These are phyloP conservation scores for Bungarus multicinctus DNA, from an alignment of 2,113 vertebrate genomes.

Conservation along the genomic window DNA sequence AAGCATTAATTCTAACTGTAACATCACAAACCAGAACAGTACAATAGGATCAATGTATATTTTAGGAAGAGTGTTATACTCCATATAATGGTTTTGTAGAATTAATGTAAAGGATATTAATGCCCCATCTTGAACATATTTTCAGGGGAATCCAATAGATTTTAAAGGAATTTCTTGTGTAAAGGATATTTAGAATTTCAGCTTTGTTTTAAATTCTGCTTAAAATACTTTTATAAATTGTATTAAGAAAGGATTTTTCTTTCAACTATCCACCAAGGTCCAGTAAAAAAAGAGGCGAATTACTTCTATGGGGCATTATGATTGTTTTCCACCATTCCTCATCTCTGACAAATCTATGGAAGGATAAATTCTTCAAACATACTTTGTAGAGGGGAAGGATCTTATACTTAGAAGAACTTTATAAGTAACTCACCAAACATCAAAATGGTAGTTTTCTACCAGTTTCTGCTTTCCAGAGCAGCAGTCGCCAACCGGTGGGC, in stretches of 20 bases:
- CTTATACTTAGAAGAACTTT: neutral
- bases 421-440: neutral
- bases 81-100: neutral
- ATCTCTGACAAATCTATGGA: neutral
- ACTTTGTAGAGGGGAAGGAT: neutral
- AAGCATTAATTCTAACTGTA: neutral
- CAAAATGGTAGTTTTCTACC: neutral
- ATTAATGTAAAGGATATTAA: neutral
- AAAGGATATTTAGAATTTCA: neutral
- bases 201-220: neutral
- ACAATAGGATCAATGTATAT: neutral
- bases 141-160: neutral
- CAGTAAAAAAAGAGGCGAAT: neutral
- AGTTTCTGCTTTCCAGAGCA: slow-evolving; percentile 41
- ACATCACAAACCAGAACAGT: neutral
- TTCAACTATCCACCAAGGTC: neutral
- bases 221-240: neutral
- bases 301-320: neutral
- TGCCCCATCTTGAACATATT: neutral
- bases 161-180: neutral
- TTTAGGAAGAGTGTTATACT: neutral
- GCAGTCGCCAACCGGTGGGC: too few relatives aligned
- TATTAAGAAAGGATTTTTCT: neutral
- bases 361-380: neutral
- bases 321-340: neutral